Evolutionary conservation across 2,888 invertebrate genomes (phyloP).

Genomic region (Cantharis rufa): DNA sequence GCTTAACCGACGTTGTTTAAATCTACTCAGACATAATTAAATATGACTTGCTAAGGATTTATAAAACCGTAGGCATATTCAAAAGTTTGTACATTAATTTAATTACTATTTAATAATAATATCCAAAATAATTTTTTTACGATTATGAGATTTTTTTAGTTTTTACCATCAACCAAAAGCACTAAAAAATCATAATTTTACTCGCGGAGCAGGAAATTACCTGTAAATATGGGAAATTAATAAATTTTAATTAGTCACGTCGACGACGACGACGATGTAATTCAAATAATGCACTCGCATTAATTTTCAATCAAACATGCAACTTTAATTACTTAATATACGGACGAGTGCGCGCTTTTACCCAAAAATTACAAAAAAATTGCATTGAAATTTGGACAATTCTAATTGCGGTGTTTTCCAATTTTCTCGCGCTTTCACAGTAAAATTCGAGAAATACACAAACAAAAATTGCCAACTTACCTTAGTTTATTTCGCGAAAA

Average conservation of each 20-base stretch:
- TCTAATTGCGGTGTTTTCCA: too few species aligned
- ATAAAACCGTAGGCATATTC: neutral
- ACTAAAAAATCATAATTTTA: neutral
- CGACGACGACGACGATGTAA: neutral
- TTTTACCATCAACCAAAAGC: neutral
- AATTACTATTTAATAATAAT: neutral
- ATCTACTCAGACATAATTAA: neutral
- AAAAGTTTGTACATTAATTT: neutral
- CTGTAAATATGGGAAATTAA: neutral
- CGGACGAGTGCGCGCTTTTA: neutral
- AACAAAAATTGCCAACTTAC: neutral
- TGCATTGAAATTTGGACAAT: neutral
- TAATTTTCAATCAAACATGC: neutral
- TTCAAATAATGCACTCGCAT: neutral
- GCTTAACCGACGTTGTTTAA: neutral
- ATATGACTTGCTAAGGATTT: neutral
- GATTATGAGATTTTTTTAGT: neutral
- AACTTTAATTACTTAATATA: neutral
- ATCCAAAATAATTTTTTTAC: neutral
- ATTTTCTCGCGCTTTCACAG: too few species aligned
- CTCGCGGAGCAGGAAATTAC: neutral
- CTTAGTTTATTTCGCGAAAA: neutral
- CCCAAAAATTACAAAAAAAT: neutral
- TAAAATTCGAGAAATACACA: neutral
- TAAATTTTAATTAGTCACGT: neutral